Conservation (phyloP, 2,797 vertebrate genomes). For the Threskiornis aethiopicus region DNA sequence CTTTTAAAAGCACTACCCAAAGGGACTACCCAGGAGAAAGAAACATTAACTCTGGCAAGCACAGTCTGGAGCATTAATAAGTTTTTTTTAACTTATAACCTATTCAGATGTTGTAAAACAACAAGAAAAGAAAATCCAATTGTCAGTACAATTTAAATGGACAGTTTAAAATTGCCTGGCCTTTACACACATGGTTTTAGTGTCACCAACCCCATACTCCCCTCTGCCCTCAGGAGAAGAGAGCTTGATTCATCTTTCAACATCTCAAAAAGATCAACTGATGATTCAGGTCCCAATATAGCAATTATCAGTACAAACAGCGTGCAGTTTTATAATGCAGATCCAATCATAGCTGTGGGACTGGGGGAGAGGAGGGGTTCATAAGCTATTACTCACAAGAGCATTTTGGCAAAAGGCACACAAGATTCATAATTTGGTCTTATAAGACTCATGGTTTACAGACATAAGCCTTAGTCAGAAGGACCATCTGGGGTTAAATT, state of each 20-base stretch:
- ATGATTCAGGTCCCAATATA: not conserved
- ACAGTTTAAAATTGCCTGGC: not conserved
- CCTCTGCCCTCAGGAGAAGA: not conserved
- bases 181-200: not conserved
- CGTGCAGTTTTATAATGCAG: not conserved
- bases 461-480: not conserved
- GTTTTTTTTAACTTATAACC: not conserved
- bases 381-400: not conserved
- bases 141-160: not conserved
- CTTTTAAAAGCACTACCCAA: not conserved
- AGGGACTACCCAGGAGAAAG: not conserved
- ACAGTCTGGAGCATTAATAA: not conserved
- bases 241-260: not conserved
- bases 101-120: not conserved
- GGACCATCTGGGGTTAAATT: not conserved
- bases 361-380: not conserved
- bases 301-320: not conserved
- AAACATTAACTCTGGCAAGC: not conserved
- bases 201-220: not conserved
- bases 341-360: not conserved
- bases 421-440: not conserved
- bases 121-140: not conserved
- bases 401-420: not conserved
- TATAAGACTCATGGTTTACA: not conserved
- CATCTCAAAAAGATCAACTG: not conserved